Evolutionary conservation across 2,113 vertebrate genomes (phyloP).

Genomic region (Kryptolebias marmoratus): DNA sequence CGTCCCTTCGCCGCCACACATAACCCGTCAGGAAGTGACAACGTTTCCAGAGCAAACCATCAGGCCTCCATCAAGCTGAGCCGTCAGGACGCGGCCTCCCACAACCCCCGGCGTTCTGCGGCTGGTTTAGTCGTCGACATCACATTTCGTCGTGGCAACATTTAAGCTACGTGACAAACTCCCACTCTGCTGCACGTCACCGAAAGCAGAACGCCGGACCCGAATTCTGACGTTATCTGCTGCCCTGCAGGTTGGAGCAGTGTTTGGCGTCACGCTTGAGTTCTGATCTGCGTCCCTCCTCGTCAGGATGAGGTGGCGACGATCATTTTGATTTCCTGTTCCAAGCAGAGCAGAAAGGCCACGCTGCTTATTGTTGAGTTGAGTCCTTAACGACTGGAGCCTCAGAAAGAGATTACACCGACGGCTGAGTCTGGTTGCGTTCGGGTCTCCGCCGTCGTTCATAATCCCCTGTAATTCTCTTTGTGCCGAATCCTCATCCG

Average conservation of each 20-base stretch:
- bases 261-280: conserved; percentile 20
- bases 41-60: conserved; percentile 36
- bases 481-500: conserved; percentile 63
- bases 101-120: conserved; percentile 34
- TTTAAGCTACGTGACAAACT: conserved; percentile 51
- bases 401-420: conserved; percentile 70
- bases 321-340: conserved; percentile 14
- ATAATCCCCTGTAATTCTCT: conserved; percentile 77
- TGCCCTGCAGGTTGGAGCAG: conserved; percentile 11
- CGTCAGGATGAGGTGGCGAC: conserved; percentile 4
- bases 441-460: conserved; percentile 58
- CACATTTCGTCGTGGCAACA: conserved; percentile 39
- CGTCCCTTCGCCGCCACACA: conserved; percentile 25
- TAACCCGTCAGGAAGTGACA: conserved; percentile 34
- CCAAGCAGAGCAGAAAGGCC: conserved; percentile 23
- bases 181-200: conserved; percentile 16
- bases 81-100: conserved; percentile 31
- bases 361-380: conserved; percentile 4
- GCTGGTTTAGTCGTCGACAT: conserved; percentile 21
- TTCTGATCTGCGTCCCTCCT: conserved; percentile 14
- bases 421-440: conserved; percentile 56
- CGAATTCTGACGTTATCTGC: conserved; percentile 52
- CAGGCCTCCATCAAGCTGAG: conserved; percentile 20
- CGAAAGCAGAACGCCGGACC: conserved; percentile 21
- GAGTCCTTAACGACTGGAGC: conserved; percentile 5